Percentiles rank a stretch among this genome's conserved stretches.
These are phyloP conservation scores for Neotoxoptera formosana DNA, from an alignment of 1,140 invertebrate genomes.

Conservation along the genomic window DNA sequence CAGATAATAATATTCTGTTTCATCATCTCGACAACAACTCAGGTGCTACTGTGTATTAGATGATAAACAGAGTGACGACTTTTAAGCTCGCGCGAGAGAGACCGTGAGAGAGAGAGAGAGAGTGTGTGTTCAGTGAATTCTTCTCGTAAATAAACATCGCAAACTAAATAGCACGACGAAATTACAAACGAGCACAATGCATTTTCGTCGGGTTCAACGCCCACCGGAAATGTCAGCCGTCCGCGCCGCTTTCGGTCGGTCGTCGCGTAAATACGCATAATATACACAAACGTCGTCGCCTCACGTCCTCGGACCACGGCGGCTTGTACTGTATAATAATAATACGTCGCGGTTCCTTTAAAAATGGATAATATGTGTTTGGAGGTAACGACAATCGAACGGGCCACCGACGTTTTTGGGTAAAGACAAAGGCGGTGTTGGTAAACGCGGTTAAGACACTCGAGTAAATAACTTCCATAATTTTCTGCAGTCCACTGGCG, in stretches of 20 bases:
- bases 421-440: background rate
- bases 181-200: background rate
- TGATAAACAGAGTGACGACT: background rate
- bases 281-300: background rate
- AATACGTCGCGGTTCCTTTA: background rate
- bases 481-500: background rate
- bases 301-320: background rate
- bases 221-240: constrained; percentile 3
- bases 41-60: background rate
- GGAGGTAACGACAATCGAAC: background rate
- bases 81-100: background rate
- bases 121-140: background rate
- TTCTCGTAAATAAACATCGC: constrained; percentile 1
- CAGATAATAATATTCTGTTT: background rate
- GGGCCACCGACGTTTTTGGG: background rate
- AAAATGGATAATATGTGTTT: background rate
- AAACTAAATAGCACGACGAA: constrained; percentile 1
- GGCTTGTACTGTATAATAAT: background rate
- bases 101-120: too few species aligned
- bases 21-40: background rate
- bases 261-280: background rate
- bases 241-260: background rate
- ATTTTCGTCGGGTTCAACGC: constrained; percentile 10
- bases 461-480: background rate
- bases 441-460: background rate